A percentile compares a stretch with the other conserved stretches of the same genome.
These are phyloP conservation scores for Sisyra nigra DNA, from an alignment of 2,888 invertebrate genomes.

Conservation along the genomic window DNA sequence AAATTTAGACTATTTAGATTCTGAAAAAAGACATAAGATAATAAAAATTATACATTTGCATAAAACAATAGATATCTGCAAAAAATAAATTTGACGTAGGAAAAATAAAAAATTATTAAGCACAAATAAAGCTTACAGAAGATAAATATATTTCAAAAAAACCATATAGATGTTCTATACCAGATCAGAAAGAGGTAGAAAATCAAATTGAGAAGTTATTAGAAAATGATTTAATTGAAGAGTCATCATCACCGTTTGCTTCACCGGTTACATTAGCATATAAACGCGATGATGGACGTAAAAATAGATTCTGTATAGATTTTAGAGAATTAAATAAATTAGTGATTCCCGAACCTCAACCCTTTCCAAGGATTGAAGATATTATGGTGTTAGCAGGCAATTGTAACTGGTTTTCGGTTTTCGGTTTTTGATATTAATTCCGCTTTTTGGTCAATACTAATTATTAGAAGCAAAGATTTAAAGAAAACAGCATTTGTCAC, in stretches of 20 bases:
- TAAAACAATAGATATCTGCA: neutral
- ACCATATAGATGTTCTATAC: neutral
- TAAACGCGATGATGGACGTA: neutral
- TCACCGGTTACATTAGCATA: slow-evolving; percentile 1
- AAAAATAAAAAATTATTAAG: neutral
- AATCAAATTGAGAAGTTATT: neutral
- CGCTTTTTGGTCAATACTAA: neutral
- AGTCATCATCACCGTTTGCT: neutral
- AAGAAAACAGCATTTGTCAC: slow-evolving; percentile 15
- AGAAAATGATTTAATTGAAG: neutral
- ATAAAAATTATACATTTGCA: no score
- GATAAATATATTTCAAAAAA: neutral
- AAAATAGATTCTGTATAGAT: neutral
- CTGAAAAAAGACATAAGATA: no score
- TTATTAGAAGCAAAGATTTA: no score
- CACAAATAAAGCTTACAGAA: neutral
- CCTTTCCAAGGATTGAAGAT: neutral
- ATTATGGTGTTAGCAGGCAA: neutral
- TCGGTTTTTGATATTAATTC: neutral
- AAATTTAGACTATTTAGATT: no score
- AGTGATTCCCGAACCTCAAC: neutral
- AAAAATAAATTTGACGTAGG: slow-evolving; percentile 1
- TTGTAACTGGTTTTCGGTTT: neutral
- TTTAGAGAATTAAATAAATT: neutral
- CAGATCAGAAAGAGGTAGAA: neutral